These are phyloP conservation scores for Tribolium madens DNA, from an alignment of 1,140 invertebrate species.

Conservation along the genomic window DNA sequence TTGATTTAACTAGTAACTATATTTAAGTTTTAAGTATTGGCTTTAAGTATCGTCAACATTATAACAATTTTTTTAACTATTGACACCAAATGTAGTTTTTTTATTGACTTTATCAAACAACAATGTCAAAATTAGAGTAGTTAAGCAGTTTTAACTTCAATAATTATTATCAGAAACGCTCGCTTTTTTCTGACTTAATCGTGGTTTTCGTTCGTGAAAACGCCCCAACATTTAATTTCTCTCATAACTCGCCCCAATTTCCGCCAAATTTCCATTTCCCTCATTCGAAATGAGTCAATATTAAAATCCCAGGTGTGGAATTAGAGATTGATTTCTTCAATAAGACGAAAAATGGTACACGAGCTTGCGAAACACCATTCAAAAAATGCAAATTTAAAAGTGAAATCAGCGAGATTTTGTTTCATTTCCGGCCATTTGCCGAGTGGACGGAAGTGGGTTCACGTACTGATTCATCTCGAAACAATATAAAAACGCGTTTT, in stretches of 20 bases:
- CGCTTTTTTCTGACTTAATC: too few species aligned
- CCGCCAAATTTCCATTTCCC: neutral
- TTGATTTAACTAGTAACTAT: too few species aligned
- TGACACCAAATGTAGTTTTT: too few species aligned
- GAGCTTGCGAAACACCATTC: constrained; percentile 8
- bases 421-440: constrained; percentile 15
- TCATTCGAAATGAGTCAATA: neutral
- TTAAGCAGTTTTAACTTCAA: too few species aligned
- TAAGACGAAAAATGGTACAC: neutral
- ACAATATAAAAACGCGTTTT: neutral
- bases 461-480: constrained; percentile 26
- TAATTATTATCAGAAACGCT: too few species aligned
- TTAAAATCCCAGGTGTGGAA: neutral
- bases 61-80: too few species aligned
- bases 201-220: neutral
- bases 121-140: too few species aligned
- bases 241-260: neutral
- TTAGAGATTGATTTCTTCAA: neutral
- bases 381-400: constrained; percentile 21
- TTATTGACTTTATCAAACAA: too few species aligned
- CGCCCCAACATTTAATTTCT: neutral
- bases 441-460: constrained; percentile 23
- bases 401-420: constrained; percentile 26
- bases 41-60: too few species aligned
- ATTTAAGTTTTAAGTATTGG: too few species aligned